Percentiles rank a stretch among this genome's conserved stretches.
These are phyloP conservation scores for Euwallacea fornicatus DNA, from an alignment of 1,140 invertebrate species.

Conservation along the genomic window DNA sequence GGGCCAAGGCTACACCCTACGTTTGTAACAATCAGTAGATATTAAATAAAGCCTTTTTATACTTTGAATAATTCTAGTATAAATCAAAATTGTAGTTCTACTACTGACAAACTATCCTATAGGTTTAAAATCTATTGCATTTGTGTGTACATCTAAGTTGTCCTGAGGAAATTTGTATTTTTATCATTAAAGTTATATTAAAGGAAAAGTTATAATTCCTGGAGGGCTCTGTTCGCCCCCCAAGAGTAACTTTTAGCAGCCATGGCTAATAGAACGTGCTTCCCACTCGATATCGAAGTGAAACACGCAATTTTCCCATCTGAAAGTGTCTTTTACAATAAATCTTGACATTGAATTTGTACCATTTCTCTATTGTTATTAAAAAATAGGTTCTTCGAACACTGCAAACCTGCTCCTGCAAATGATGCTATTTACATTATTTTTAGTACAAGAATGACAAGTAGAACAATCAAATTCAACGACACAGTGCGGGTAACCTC, in stretches of 20 bases:
- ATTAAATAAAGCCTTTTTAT: slow-evolving; percentile 45
- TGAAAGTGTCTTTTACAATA: slow-evolving; percentile 2
- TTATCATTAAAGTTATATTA: slow-evolving; percentile 36
- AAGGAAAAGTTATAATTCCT: slow-evolving; percentile 47
- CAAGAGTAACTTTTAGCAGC: background rate
- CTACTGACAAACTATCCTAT: background rate
- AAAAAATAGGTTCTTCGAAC: slow-evolving; percentile 29
- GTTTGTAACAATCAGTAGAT: slow-evolving; percentile 40
- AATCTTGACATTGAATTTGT: slow-evolving; percentile 38
- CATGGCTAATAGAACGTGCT: background rate
- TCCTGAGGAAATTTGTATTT: slow-evolving; percentile 48
- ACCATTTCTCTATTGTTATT: slow-evolving; percentile 39
- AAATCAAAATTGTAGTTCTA: background rate
- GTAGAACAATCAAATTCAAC: slow-evolving; percentile 38
- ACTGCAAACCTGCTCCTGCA: background rate
- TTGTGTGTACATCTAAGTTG: slow-evolving; percentile 50
- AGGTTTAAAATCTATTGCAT: slow-evolving; percentile 48
- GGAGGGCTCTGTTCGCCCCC: background rate
- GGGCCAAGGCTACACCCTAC: slow-evolving; percentile 32
- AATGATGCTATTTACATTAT: slow-evolving; percentile 22
- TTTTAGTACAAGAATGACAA: slow-evolving; percentile 31
- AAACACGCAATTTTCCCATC: background rate
- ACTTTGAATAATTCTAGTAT: slow-evolving; percentile 24
- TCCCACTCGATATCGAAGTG: background rate
- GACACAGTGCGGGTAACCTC: slow-evolving; percentile 23